phyloP scores from a whole-genome alignment of 2,888 invertebrate species.

The Tinea pellionella region DNA sequence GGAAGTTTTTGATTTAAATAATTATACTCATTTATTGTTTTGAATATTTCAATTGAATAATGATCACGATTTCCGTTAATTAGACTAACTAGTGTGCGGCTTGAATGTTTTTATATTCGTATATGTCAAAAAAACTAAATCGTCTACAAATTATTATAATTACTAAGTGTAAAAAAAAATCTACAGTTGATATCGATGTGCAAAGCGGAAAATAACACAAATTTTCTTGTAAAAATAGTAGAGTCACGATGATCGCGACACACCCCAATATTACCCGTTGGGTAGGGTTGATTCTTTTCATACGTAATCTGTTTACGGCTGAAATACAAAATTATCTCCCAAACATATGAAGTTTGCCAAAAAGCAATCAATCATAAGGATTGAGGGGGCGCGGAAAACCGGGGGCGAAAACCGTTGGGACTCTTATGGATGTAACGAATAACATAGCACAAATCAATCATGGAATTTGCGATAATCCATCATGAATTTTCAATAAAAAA shows the following conservation, averaged over 20 bases:
- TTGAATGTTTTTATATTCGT: no score
- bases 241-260: conserved; percentile 38
- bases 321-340: conserved; percentile 67
- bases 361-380: conserved; percentile 58
- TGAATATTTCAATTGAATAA: not conserved
- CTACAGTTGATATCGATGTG: not conserved
- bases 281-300: conserved; percentile 56
- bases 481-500: conserved; percentile 60
- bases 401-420: conserved; percentile 51
- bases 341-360: conserved; percentile 65
- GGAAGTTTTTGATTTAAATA: conserved; percentile 31
- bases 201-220: not conserved
- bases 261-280: not conserved
- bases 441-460: conserved; percentile 67
- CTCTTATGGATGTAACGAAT: conserved; percentile 61
- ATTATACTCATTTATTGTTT: not conserved
- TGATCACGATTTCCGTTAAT: not conserved
- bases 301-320: conserved; percentile 64
- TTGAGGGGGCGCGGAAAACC: conserved; percentile 55
- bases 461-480: conserved; percentile 66
- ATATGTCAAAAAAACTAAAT: no score
- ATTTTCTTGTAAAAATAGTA: conserved; percentile 21
- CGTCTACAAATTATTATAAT: no score
- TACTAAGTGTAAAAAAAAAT: not conserved
- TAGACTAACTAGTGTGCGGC: not conserved